phyloP scores from a whole-genome alignment of 2,113 vertebrate genomes.

The Buteo buteo region DNA sequence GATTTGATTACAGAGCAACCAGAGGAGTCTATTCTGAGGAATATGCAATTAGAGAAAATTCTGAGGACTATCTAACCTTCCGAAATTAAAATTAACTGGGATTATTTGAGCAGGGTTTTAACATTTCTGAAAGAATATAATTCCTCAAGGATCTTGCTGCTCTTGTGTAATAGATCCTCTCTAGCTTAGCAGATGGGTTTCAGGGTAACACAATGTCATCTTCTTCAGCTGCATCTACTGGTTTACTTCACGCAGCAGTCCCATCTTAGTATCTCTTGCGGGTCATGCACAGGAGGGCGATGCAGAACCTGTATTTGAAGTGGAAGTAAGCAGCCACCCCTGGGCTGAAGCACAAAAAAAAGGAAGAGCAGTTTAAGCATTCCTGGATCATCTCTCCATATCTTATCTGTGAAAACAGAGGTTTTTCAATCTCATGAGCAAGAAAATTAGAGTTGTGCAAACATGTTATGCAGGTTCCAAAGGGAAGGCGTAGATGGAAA shows the following conservation, averaged over 20 bases:
- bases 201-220: not conserved
- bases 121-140: not conserved
- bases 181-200: not conserved
- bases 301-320: not conserved
- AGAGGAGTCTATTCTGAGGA: slow-evolving; percentile 50
- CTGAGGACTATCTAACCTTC: slow-evolving; percentile 45
- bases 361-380: not conserved
- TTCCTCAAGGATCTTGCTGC: slow-evolving; percentile 8
- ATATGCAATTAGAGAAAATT: slow-evolving; percentile 40
- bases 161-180: not conserved
- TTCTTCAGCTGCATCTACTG: not conserved
- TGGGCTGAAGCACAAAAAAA: not conserved
- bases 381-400: not conserved
- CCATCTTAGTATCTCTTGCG: not conserved
- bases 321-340: not conserved
- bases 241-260: not conserved
- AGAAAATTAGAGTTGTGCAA: not conserved
- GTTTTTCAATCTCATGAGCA: not conserved
- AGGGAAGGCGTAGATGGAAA: not conserved
- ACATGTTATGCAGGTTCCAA: not conserved
- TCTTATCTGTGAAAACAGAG: not conserved
- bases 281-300: not conserved
- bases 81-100: slow-evolving; percentile 48
- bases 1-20: slow-evolving; percentile 55
- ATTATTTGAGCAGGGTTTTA: slow-evolving; percentile 13